Base-by-base conservation (phyloP, 2,888 invertebrate species). In the Anarsia innoxiella region DNA sequence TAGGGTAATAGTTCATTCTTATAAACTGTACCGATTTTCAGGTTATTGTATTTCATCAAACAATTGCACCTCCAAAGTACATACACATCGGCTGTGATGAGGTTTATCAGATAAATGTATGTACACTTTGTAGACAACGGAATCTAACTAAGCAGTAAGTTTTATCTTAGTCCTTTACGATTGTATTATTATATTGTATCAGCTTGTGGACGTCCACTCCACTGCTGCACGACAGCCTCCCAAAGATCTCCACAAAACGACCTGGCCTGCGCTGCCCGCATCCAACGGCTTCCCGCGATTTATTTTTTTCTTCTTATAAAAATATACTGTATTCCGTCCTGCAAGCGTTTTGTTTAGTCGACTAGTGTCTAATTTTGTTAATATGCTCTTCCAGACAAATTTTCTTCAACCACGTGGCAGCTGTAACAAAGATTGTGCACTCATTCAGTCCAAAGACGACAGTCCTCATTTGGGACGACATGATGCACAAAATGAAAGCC, bases 81-180 rank as follows among this genome's bases (percentile, higher is more conserved):
- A 72, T 95, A 33, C 94, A 95, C 57, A 89, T 95, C 42, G 95
- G 94, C 0, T 91, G 92, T 31, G 95, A 95, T 64, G 95, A 95
- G 76, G 94, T 95, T 0, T 91, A 87, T 53, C 88, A 91, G 40
- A 68, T 92, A 15, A 91, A 90, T n/a, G 72, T 82, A 44, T 93
- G 92, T 19, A 3, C 19, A 19, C 19, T 19, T 19, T 19, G 19
- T 8, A 19, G 19, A 8, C 3, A 19, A 19, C 19, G 19, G 8
- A 1, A 32, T 48, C 3, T 45, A 54, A 2, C 33, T 36, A 26
- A 9, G 10, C 27, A 27, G 82, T 77, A 49, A 70, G 76, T 68
- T 34, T 35, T 33, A 40, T 35, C 40, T 32, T 12, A 23, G 1
- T 32, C n/a, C n/a, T n/a, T n/a, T n/a, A n/a, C n/a, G n/a, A n/a